Evolutionary conservation across 1,140 invertebrate species (phyloP).

Genomic region (Melanaphis sacchari): DNA sequence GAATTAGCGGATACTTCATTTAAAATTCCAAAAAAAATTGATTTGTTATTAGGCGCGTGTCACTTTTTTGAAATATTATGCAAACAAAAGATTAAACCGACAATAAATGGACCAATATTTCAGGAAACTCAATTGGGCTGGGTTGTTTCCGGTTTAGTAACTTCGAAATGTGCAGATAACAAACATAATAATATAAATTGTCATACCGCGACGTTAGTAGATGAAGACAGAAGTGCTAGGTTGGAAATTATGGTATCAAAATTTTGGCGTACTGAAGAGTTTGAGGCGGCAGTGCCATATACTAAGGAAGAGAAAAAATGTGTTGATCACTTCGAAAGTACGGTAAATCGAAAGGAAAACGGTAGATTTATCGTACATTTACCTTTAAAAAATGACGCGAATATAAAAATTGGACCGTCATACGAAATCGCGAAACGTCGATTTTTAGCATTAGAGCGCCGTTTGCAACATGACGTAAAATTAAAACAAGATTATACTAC

Average conservation of each 20-base stretch:
- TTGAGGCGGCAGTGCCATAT: background rate
- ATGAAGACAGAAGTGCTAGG: no score
- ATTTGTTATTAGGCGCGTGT: constrained; percentile 40
- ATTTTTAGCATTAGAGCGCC: background rate
- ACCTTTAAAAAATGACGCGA: background rate
- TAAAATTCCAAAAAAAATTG: background rate
- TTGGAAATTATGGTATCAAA: background rate
- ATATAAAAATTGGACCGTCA: background rate
- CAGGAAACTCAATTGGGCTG: constrained; percentile 24
- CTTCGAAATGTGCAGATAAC: background rate
- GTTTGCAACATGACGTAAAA: background rate
- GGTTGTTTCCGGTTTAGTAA: background rate
- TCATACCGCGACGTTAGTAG: background rate
- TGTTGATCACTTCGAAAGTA: background rate
- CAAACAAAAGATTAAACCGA: background rate
- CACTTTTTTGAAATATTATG: constrained; percentile 8
- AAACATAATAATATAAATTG: background rate
- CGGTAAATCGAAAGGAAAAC: background rate
- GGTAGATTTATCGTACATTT: background rate
- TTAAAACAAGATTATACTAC: background rate
- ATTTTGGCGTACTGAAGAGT: constrained; percentile 14
- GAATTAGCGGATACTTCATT: background rate
- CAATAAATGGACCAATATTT: background rate
- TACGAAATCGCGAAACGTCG: constrained; percentile 19
- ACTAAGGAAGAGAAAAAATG: background rate